Percentiles rank a stretch among this genome's conserved stretches.
Evolutionary conservation across 2,797 vertebrate species (phyloP).

Genomic region (Hafferia zeledoni): DNA sequence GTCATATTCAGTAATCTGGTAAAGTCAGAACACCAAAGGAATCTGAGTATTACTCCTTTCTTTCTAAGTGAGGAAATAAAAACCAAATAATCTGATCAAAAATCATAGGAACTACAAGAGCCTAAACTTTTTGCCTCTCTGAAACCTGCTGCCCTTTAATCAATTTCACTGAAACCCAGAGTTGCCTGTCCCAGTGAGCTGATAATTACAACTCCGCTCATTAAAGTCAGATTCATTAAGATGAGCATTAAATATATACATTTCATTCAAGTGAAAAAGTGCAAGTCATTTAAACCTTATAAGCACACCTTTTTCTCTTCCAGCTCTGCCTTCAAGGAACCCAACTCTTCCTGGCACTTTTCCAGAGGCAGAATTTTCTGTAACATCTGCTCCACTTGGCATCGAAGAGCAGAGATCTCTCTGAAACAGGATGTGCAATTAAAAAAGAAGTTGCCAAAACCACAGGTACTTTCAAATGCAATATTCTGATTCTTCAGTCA

Average conservation of each 20-base stretch:
- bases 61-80: not conserved
- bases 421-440: slow-evolving; percentile 69
- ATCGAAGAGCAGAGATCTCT: slow-evolving; percentile 85
- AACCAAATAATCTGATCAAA: not conserved
- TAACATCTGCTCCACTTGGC: slow-evolving; percentile 90
- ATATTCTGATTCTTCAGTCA: not conserved
- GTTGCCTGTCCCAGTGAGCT: not conserved
- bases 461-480: not conserved
- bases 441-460: not conserved
- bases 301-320: slow-evolving; percentile 87
- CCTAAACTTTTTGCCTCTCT: not conserved
- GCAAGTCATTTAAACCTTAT: not conserved
- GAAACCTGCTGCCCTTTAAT: not conserved
- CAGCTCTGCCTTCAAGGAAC: slow-evolving; percentile 84
- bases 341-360: slow-evolving; percentile 85
- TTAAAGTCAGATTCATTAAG: not conserved
- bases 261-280: not conserved
- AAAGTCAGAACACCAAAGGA: not conserved
- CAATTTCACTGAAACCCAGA: not conserved
- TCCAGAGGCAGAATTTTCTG: slow-evolving; percentile 85
- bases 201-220: not conserved
- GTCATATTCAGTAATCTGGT: not conserved
- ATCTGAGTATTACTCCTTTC: not conserved
- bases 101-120: not conserved
- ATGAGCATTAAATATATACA: not conserved